Conservation (phyloP, 1,140 invertebrate genomes). For the Sitobion miscanthi region DNA sequence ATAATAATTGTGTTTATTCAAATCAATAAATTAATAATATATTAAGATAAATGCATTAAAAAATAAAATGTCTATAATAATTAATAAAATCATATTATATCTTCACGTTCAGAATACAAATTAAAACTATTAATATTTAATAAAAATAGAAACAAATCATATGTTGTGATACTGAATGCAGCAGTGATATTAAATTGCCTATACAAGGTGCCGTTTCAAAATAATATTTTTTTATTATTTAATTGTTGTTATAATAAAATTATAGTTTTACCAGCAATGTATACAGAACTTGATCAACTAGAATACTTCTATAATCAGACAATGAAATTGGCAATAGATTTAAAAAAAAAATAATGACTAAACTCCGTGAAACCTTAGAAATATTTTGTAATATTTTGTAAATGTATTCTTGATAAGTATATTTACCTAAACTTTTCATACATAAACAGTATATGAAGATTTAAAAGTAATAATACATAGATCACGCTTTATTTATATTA, state of each 20-base stretch:
- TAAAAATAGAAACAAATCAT: not conserved
- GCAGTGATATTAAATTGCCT: conserved; percentile 48
- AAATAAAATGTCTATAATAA: not conserved
- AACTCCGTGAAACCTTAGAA: not conserved
- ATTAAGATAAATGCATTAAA: not conserved
- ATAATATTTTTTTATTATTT: not conserved
- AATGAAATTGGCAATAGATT: not conserved
- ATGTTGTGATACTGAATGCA: conserved; percentile 38
- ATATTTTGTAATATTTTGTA: not conserved
- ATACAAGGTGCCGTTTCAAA: conserved; percentile 20
- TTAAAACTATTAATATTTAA: not conserved
- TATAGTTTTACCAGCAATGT: not conserved
- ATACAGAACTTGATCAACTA: not conserved
- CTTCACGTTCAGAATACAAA: not conserved
- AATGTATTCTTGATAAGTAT: not conserved
- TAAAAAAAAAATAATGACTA: not conserved
- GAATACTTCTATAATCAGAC: not conserved
- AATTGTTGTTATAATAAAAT: not conserved
- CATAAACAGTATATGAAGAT: not conserved
- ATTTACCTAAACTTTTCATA: not conserved
- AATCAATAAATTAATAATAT: not conserved
- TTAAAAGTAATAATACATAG: not conserved
- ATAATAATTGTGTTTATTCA: not conserved
- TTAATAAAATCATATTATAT: not conserved
- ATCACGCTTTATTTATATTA: not conserved